Evolutionary conservation across 2,113 vertebrate species (phyloP).

Genomic region (Oncorhynchus nerka): DNA sequence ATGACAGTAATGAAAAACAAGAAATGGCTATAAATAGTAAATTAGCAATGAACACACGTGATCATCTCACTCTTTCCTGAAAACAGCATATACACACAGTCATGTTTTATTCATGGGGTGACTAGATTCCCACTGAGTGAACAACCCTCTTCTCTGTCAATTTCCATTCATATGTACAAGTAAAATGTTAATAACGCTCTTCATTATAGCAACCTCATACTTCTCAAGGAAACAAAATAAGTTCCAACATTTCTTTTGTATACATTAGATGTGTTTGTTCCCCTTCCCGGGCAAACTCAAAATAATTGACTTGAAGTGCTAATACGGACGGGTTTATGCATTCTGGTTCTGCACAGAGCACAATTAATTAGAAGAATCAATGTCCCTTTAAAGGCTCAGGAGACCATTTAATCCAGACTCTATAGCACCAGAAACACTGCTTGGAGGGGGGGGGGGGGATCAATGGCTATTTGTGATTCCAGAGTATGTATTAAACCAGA

Average conservation of each 20-base stretch:
- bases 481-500: conserved; percentile 99
- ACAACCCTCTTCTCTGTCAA: conserved; percentile 65
- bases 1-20: background rate
- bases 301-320: conserved; percentile 85
- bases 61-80: background rate
- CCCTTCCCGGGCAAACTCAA: conserved; percentile 71
- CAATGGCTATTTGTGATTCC: conserved; percentile 99
- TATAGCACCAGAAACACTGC: conserved; percentile 97
- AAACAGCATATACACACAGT: conserved; percentile 13
- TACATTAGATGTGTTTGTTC: conserved; percentile 74
- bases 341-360: conserved; percentile 85
- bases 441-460: conserved; percentile 80
- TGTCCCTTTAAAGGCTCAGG: conserved; percentile 98
- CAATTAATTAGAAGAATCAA: conserved; percentile 99
- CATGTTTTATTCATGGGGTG: conserved; percentile 62
- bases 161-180: conserved; percentile 64
- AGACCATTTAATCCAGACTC: conserved; percentile 99
- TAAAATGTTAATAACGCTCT: conserved; percentile 70
- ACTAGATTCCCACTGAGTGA: conserved; percentile 68
- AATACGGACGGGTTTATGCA: conserved; percentile 84
- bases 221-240: conserved; percentile 73
- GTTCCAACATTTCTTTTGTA: conserved; percentile 71
- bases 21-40: background rate
- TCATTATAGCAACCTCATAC: conserved; percentile 70
- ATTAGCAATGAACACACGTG: background rate